Conservation (phyloP, 2,113 vertebrate genomes). For the Phycodurus eques region DNA sequence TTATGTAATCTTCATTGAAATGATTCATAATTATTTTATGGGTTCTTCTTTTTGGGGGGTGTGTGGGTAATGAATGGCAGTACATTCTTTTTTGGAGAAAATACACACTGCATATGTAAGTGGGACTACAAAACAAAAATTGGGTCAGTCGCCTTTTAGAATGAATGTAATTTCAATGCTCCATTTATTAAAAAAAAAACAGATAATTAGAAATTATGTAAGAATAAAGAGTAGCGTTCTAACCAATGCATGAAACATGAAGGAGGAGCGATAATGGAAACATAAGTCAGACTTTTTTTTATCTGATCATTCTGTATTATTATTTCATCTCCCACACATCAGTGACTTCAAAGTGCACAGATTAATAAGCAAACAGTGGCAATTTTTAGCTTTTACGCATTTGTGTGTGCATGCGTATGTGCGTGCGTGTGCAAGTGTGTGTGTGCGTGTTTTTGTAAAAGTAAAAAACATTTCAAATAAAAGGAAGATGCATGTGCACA, state of each 20-base stretch:
- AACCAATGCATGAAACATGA: constrained; percentile 11
- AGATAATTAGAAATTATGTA: constrained; percentile 12
- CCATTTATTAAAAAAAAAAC: constrained; percentile 13
- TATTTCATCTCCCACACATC: constrained; percentile 25
- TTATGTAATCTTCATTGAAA: neutral
- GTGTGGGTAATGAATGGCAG: neutral
- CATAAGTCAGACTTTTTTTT: constrained; percentile 18
- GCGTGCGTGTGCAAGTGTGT: neutral
- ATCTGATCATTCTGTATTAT: constrained; percentile 20
- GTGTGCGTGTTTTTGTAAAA: neutral
- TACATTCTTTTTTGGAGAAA: neutral
- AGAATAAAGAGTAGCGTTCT: constrained; percentile 1
- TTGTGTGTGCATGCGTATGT: neutral
- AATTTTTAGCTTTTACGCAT: constrained; percentile 7
- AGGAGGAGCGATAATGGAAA: constrained; percentile 8
- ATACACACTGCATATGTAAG: neutral
- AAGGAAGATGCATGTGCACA: constrained; percentile 2
- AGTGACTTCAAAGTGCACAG: constrained; percentile 18
- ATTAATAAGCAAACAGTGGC: constrained; percentile 3
- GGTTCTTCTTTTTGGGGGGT: neutral
- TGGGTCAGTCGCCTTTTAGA: neutral
- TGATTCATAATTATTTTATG: neutral
- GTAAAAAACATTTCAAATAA: neutral
- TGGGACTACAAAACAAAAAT: constrained; percentile 12
- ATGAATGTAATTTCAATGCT: neutral